phyloP scores from a whole-genome alignment of 2,113 vertebrate genomes.

The Monarcha castaneiventris region DNA sequence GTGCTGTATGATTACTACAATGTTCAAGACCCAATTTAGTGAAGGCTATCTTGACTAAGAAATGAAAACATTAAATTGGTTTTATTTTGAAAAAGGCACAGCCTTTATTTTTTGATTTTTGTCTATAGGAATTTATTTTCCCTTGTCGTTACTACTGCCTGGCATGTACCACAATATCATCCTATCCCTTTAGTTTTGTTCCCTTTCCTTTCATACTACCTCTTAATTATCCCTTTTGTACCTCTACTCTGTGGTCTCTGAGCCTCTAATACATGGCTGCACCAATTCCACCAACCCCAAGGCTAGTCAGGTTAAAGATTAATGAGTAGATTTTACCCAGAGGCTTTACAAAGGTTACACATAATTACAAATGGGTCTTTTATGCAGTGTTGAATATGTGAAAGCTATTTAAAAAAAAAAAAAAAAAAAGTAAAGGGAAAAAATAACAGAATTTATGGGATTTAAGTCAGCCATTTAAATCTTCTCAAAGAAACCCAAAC shows the following conservation, averaged over 20 bases:
- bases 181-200: conserved; percentile 65
- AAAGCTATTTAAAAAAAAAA: conserved; percentile 34
- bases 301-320: conserved; percentile 80
- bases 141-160: conserved; percentile 48
- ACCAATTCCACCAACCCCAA: conserved; percentile 68
- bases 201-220: conserved; percentile 55
- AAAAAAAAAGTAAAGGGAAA: background rate
- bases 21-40: conserved; percentile 25
- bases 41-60: background rate
- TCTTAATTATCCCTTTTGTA: conserved; percentile 76
- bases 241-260: conserved; percentile 48
- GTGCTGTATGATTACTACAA: background rate
- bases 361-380: conserved; percentile 81
- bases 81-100: conserved; percentile 47
- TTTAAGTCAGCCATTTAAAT: conserved; percentile 62
- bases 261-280: conserved; percentile 64
- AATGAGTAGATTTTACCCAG: conserved; percentile 78
- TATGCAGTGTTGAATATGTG: conserved; percentile 71
- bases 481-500: conserved; percentile 8
- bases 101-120: conserved; percentile 38
- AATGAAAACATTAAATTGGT: conserved; percentile 6
- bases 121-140: conserved; percentile 50
- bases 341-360: conserved; percentile 80
- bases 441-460: conserved; percentile 66
- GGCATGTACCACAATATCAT: conserved; percentile 61